Evolutionary conservation across 1,140 invertebrate genomes (phyloP), one percentile per base, ranked within the genome.

Genomic region (Reticulitermes speratus): DNA sequence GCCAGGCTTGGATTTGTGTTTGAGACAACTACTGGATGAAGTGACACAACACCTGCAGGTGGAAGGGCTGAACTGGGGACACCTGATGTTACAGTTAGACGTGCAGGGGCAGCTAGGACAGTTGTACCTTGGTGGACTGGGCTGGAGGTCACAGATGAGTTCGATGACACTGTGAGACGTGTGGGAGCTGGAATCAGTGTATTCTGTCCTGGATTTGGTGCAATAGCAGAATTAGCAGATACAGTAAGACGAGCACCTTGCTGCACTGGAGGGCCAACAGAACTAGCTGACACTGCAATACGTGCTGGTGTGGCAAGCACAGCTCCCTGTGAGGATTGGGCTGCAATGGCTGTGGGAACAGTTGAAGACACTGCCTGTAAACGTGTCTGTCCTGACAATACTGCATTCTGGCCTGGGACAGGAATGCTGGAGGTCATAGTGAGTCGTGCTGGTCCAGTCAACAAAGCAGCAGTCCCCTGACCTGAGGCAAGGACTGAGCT

Each of bases 201-300:
- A 30, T 30, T 75, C 65, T 75, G 65, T 75, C 65, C 65, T 75
- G 65, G n/a, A 30, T 75, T 75, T 30, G 65, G 14, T 11, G 25
- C 65, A 75, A 84, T 25, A 38, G 32, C 52, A 59, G 84, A 65
- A 59, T 45, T 59, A 45, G 84, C 44, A 65, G 84, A 52, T 25
- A 84, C 84, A 21, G 84, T 59, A 45, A 84, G 59, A 30, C 84
- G 84, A 75, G 65, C 65, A 75, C 65, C n/a, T 30, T 75, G 65
- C n/a, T 75, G 65, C 9, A 75, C 65, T 9, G 65, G n/a, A n/a
- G 25, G 65, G 65, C n/a, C n/a, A 30, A 30, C 65, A 16, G 52
- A 55, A 55, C 52, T 55, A 11, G 84, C 38, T 32, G 45, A n/a
- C 2, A 84, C 84, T 52, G 84, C 25, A 65, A 84, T 84, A 59